A percentile compares a stretch with the other conserved stretches of the same genome.
phyloP scores from a whole-genome alignment of 2,888 invertebrate genomes.

The Nemotelus pantherinus region DNA sequence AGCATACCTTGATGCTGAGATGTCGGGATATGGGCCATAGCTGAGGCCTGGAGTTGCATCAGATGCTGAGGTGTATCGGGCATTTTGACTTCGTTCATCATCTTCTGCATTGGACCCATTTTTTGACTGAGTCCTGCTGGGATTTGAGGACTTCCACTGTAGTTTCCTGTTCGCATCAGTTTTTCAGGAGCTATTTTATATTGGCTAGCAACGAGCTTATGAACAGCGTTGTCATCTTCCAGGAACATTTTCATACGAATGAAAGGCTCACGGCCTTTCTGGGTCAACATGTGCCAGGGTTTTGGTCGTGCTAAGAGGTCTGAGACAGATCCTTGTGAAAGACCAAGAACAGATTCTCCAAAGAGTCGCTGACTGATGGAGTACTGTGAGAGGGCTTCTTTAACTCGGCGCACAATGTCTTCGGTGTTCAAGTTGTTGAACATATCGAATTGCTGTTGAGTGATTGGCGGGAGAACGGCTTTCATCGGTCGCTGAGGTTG shows the following conservation, averaged over 20 bases:
- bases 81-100: conserved; percentile 80
- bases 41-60: conserved; percentile 68
- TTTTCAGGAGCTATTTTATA: conserved; percentile 98
- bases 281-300: conserved; percentile 99
- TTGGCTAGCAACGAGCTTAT: conserved; percentile 94
- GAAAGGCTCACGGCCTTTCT: conserved; percentile 95
- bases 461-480: conserved; percentile 96
- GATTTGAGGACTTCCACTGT: conserved; percentile 83
- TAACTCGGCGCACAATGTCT: conserved; percentile 96
- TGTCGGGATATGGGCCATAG: conserved; percentile 63
- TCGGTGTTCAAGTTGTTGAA: conserved; percentile 98
- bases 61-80: conserved; percentile 72
- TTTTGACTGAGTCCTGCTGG: conserved; percentile 76
- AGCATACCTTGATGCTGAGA: conserved; percentile 70
- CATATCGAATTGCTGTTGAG: conserved; percentile 98
- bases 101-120: conserved; percentile 81
- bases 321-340: conserved; percentile 97
- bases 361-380: conserved; percentile 98
- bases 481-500: conserved; percentile 89
- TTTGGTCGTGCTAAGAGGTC: conserved; percentile 97
- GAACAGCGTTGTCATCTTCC: conserved; percentile 94
- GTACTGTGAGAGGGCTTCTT: conserved; percentile 93
- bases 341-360: conserved; percentile 96
- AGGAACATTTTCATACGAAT: conserved; percentile 98
- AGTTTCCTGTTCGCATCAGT: conserved; percentile 94